phyloP scores from a whole-genome alignment of 2,113 vertebrate species.

The Limnothrissa miodon region DNA sequence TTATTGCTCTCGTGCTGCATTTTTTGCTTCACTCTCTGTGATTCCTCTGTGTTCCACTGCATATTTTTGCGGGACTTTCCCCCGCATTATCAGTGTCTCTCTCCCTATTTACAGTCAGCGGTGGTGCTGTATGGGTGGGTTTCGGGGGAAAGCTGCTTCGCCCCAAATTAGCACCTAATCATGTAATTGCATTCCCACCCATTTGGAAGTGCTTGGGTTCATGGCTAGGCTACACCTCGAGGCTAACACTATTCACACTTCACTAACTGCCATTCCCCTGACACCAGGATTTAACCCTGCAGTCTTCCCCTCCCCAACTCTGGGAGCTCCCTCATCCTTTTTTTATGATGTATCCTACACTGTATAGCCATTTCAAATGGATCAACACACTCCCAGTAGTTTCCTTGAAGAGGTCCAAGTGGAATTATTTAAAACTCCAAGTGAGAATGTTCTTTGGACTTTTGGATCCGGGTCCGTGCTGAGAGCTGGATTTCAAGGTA shows the following conservation, averaged over 20 bases:
- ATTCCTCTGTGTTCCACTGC: background rate
- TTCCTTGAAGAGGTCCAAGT: background rate
- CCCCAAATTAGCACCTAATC: background rate
- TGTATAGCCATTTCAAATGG: background rate
- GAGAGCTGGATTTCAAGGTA: background rate
- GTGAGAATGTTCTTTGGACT: background rate
- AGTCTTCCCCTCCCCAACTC: background rate
- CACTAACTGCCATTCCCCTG: background rate
- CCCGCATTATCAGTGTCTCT: background rate
- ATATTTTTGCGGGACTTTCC: background rate
- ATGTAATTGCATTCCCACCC: background rate
- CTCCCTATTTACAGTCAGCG: background rate
- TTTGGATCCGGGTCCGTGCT: background rate
- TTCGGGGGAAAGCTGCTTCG: background rate
- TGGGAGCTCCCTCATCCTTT: background rate
- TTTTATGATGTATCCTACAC: background rate
- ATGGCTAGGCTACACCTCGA: background rate
- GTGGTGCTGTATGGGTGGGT: background rate
- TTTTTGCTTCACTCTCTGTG: background rate
- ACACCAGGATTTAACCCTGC: background rate
- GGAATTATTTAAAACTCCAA: background rate
- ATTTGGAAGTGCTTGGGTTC: background rate
- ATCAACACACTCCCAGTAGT: background rate
- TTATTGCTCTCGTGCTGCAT: background rate
- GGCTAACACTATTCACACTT: background rate